These are phyloP conservation scores for Planiliza haematocheilus DNA, from an alignment of 2,113 vertebrate species.

Conservation along the genomic window DNA sequence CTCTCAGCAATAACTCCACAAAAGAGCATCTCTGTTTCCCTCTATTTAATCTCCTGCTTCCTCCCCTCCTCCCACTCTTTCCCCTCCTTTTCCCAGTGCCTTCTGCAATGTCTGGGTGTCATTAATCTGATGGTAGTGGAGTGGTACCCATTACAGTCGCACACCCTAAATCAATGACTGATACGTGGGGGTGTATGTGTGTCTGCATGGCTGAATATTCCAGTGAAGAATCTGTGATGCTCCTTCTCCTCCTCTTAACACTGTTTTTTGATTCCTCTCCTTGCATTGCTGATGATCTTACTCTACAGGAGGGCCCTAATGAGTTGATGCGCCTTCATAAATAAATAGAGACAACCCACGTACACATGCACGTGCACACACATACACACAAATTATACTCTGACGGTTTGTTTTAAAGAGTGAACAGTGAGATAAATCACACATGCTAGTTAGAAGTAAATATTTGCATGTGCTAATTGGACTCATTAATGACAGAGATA, in stretches of 20 bases:
- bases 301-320: constrained; percentile 73
- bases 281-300: constrained; percentile 70
- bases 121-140: constrained; percentile 76
- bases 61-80: constrained; percentile 19
- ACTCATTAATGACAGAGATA: constrained; percentile 79
- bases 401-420: constrained; percentile 71
- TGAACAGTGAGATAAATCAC: constrained; percentile 79
- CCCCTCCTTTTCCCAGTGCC: constrained; percentile 28
- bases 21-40: constrained; percentile 64
- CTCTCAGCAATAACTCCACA: constrained; percentile 64
- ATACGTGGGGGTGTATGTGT: constrained; percentile 51
- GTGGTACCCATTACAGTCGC: constrained; percentile 74
- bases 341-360: constrained; percentile 39
- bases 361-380: constrained; percentile 13
- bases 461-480: constrained; percentile 85
- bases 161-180: constrained; percentile 73
- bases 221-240: constrained; percentile 42
- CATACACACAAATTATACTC: constrained; percentile 38
- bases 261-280: constrained; percentile 61
- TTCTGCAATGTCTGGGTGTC: constrained; percentile 66
- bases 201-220: constrained; percentile 31
- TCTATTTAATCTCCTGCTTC: constrained; percentile 54
- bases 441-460: constrained; percentile 78
- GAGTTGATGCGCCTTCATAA: constrained; percentile 61
- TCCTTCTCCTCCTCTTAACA: constrained; percentile 38